Conservation (phyloP, 2,797 vertebrate genomes). For the Tarsius wallacei region DNA sequence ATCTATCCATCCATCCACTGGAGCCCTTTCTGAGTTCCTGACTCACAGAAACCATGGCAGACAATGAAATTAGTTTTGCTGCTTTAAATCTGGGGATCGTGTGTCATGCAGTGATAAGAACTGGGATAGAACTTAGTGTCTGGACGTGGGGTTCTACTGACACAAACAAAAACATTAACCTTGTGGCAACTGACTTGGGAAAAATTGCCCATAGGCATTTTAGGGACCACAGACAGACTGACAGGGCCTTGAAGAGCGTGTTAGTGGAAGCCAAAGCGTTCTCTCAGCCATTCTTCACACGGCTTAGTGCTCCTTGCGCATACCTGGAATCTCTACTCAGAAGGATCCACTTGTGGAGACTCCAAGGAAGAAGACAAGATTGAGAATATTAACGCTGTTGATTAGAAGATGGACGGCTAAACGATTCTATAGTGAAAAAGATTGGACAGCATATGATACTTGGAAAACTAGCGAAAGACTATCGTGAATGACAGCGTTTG, state of each 20-base stretch:
- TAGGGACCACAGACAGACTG: background rate
- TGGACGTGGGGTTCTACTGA: background rate
- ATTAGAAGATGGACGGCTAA: background rate
- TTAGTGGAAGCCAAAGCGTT: background rate
- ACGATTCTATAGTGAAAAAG: background rate
- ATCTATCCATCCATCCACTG: background rate
- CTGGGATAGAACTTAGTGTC: background rate
- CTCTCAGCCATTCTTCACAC: background rate
- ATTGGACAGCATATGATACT: background rate
- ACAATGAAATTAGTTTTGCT: background rate
- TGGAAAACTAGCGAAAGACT: background rate
- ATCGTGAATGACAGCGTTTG: background rate
- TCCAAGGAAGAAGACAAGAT: background rate
- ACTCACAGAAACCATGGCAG: background rate
- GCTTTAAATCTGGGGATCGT: background rate
- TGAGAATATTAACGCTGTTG: background rate
- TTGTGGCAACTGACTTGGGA: background rate
- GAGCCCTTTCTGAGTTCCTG: background rate
- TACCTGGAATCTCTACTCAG: background rate
- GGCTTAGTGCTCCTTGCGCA: background rate
- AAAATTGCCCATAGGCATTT: background rate
- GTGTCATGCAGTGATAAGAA: background rate
- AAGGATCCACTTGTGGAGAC: background rate
- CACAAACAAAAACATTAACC: background rate
- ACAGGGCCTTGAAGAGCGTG: background rate